A percentile compares a stretch with the other conserved stretches of the same genome.
Conservation (phyloP, 2,888 invertebrate species). For the Idaea dimidiata region DNA sequence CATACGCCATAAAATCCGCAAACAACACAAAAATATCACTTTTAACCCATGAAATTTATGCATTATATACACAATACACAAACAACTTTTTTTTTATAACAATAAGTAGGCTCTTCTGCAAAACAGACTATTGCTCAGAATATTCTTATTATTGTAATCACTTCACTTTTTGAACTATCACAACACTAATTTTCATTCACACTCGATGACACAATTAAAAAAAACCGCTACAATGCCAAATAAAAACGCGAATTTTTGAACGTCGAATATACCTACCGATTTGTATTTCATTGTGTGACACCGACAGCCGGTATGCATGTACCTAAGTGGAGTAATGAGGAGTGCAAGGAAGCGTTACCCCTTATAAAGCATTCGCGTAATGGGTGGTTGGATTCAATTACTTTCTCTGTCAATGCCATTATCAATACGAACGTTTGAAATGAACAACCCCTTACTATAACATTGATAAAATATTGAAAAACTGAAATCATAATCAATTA, state of each 20-base stretch:
- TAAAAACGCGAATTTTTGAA: not conserved
- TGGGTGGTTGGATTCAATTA: constrained; percentile 56
- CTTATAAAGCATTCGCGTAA: constrained; percentile 73
- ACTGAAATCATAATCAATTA: not conserved
- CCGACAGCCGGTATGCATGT: constrained; percentile 59
- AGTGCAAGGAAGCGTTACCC: constrained; percentile 59
- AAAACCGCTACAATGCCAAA: not conserved
- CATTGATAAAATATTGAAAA: not conserved
- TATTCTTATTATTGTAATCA: no score
- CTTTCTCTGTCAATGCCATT: constrained; percentile 67
- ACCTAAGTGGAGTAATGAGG: constrained; percentile 52
- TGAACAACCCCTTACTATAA: not conserved
- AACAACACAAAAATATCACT: not conserved
- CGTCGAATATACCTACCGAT: constrained; percentile 65
- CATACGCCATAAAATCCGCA: not conserved
- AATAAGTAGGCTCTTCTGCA: not conserved
- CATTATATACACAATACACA: not conserved
- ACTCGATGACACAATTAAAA: not conserved
- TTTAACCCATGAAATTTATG: not conserved
- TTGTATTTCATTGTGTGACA: constrained; percentile 71
- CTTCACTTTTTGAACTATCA: no score
- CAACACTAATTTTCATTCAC: no score
- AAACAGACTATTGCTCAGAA: not conserved
- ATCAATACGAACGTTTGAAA: constrained; percentile 14
- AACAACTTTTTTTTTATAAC: not conserved